A percentile compares a stretch with the other conserved stretches of the same genome.
Conservation (phyloP, 2,888 invertebrate species). For the Cantharis nigra region DNA sequence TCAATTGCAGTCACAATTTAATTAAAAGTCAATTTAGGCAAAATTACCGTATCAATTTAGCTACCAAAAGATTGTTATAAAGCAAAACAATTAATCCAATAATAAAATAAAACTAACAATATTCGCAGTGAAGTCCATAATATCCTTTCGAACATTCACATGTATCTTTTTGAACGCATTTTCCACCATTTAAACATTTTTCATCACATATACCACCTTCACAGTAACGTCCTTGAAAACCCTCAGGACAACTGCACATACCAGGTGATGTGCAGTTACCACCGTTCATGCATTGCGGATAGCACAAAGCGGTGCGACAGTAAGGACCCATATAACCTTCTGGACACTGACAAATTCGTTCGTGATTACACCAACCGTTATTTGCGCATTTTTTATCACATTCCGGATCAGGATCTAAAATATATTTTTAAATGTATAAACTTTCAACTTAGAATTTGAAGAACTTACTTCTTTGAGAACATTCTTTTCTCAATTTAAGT, state of each 20-base stretch:
- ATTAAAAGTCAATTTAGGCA: too few relatives aligned
- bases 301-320: conserved; percentile 87
- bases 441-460: conserved; percentile 3
- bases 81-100: neutral
- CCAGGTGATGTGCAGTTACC: conserved; percentile 91
- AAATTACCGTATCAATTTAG: too few relatives aligned
- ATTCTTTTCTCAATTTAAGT: conserved; percentile 88
- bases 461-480: conserved; percentile 88
- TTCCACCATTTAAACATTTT: conserved; percentile 92
- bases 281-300: conserved; percentile 91
- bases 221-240: conserved; percentile 88
- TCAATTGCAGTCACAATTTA: too few relatives aligned
- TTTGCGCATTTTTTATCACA: conserved; percentile 87
- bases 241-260: conserved; percentile 84
- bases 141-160: conserved; percentile 92
- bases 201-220: conserved; percentile 91
- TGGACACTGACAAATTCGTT: conserved; percentile 85
- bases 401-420: conserved; percentile 81
- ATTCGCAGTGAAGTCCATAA: conserved; percentile 88
- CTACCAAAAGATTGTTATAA: conserved; percentile 35
- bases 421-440: conserved; percentile 44
- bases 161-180: conserved; percentile 92
- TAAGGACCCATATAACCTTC: conserved; percentile 91
- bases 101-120: conserved; percentile 69
- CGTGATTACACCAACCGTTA: conserved; percentile 82